Conservation (phyloP, 2,888 invertebrate genomes). For the Amphiduros pacificus region DNA sequence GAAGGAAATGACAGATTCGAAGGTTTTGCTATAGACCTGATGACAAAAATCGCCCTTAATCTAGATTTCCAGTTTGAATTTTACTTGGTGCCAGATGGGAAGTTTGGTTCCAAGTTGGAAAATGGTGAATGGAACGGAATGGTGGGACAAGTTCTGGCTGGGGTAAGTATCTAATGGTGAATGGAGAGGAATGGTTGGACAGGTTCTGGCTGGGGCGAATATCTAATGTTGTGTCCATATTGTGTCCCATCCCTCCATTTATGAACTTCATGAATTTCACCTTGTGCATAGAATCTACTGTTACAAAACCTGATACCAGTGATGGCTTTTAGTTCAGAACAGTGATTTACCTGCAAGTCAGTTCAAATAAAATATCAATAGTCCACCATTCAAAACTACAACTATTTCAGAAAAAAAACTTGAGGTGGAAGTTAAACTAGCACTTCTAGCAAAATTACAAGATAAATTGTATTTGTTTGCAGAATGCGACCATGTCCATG, state of each 20-base stretch:
- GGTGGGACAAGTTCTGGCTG: constrained; percentile 51
- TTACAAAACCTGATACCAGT: too few relatives aligned
- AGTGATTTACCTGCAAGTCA: too few relatives aligned
- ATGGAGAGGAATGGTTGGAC: constrained; percentile 57
- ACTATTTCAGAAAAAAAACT: too few relatives aligned
- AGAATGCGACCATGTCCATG: constrained; percentile 56
- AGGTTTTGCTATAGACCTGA: constrained; percentile 52
- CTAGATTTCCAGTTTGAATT: constrained; percentile 47
- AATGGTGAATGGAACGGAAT: constrained; percentile 53
- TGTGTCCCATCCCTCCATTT: too few relatives aligned
- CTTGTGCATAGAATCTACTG: too few relatives aligned
- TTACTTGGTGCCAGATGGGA: constrained; percentile 51
- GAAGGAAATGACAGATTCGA: constrained; percentile 46
- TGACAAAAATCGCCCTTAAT: constrained; percentile 41
- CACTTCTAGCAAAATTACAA: too few relatives aligned
- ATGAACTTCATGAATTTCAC: too few relatives aligned
- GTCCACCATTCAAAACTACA: too few relatives aligned
- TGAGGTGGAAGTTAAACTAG: too few relatives aligned
- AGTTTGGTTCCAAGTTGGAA: constrained; percentile 42
- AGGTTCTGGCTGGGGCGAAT: constrained; percentile 49
- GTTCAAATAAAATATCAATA: too few relatives aligned
- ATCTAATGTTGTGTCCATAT: too few relatives aligned
- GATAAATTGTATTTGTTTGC: constrained; percentile 22
- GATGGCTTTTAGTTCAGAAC: too few relatives aligned
- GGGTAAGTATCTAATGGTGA: constrained; percentile 42